phyloP scores from a whole-genome alignment of 2,888 invertebrate genomes.

The Plagodis dolabraria region DNA sequence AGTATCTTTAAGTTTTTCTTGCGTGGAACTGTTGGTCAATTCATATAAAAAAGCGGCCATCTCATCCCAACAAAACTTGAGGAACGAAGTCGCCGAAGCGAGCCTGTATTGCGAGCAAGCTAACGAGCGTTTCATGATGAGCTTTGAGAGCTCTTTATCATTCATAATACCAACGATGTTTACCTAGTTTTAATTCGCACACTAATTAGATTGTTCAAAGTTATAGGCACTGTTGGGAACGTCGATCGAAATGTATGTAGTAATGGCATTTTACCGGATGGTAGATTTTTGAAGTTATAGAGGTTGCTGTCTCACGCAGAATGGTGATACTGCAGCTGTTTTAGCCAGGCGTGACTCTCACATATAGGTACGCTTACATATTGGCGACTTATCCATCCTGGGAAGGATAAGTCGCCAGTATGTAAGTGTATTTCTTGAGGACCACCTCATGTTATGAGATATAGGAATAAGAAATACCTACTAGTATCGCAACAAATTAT shows the following conservation, averaged over 20 bases:
- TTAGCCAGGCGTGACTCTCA: no score
- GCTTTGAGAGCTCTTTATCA: conserved; percentile 63
- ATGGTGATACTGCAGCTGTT: no score
- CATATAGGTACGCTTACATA: no score
- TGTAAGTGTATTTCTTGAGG: no score
- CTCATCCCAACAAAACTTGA: conserved; percentile 13
- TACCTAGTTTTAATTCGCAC: conserved; percentile 28
- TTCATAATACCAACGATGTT: conserved; percentile 43
- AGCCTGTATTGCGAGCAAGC: conserved; percentile 72
- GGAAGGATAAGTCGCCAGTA: no score
- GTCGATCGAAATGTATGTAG: background rate
- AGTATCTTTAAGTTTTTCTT: no score
- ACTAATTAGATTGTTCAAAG: conserved; percentile 16
- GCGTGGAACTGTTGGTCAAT: conserved; percentile 11
- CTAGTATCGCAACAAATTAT: no score
- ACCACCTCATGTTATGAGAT: no score
- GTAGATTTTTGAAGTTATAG: background rate
- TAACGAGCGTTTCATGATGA: conserved; percentile 73
- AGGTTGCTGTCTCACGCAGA: background rate
- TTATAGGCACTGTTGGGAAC: background rate
- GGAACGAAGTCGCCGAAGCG: conserved; percentile 70
- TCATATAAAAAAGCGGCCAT: conserved; percentile 29
- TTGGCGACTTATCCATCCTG: no score
- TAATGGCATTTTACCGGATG: background rate
- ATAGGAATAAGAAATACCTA: no score